Conservation (phyloP, 2,113 vertebrate genomes). For the Danionella cerebrum region DNA sequence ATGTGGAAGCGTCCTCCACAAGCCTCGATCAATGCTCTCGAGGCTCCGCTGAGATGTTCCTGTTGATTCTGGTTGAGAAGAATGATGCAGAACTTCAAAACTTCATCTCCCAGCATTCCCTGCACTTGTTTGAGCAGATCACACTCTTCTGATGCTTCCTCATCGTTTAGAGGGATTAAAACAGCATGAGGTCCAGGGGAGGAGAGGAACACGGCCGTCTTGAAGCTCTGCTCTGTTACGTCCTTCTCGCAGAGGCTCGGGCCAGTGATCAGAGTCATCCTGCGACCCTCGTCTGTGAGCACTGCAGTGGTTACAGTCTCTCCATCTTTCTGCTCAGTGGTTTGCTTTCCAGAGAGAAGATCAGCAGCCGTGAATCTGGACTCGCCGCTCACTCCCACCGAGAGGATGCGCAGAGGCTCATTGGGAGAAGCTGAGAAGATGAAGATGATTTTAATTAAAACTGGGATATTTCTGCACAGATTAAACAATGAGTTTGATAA, state of each 20-base stretch:
- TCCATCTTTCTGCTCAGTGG: neutral
- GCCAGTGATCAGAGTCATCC: neutral
- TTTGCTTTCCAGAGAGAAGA: neutral
- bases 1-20: slow-evolving; percentile 2
- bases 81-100: neutral
- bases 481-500: too few species aligned
- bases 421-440: neutral
- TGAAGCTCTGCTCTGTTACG: neutral
- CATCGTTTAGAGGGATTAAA: neutral
- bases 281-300: neutral
- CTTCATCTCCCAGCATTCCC: neutral
- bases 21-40: neutral
- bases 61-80: neutral
- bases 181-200: neutral
- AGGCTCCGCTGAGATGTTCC: neutral
- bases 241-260: slow-evolving; percentile 6
- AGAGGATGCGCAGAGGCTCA: neutral
- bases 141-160: neutral
- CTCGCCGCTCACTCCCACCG: neutral
- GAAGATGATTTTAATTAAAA: too few species aligned
- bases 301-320: neutral
- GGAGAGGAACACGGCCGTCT: neutral
- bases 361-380: neutral
- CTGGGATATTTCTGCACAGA: too few species aligned
- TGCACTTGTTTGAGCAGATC: neutral